phyloP scores from a whole-genome alignment of 92 coral and sea anemone genomes.

The Zoanthus sansibaricus region DNA sequence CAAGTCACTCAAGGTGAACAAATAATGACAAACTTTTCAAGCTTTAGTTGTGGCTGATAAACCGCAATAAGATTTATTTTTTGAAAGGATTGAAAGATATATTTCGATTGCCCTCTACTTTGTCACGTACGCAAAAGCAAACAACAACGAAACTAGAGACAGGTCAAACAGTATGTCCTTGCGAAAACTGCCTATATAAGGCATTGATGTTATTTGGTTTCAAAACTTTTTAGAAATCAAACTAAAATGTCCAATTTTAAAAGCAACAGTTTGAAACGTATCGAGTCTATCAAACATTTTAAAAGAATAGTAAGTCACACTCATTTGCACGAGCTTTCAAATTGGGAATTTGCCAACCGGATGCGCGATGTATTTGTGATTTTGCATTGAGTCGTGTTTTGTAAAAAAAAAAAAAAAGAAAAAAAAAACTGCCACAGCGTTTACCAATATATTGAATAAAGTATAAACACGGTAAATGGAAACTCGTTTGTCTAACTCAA shows the following conservation, averaged over 20 bases:
- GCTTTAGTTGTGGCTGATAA: constrained; percentile 34
- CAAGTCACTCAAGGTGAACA: constrained; percentile 39
- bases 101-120: not conserved
- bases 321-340: constrained; percentile 14
- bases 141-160: not conserved
- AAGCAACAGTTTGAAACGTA: not conserved
- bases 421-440: not conserved
- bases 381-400: constrained; percentile 31
- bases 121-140: constrained; percentile 41
- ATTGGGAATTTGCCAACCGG: constrained; percentile 32
- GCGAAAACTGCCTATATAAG: not conserved
- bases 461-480: constrained; percentile 26
- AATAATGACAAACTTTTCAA: constrained; percentile 33
- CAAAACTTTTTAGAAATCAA: not conserved
- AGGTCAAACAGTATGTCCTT: not conserved
- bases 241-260: not conserved
- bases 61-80: constrained; percentile 33
- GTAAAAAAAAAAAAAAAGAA: not conserved
- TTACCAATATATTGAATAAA: not conserved
- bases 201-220: not conserved
- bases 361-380: constrained; percentile 5
- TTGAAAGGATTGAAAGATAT: constrained; percentile 34
- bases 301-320: not conserved
- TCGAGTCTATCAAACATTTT: not conserved
- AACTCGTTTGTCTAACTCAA: constrained; percentile 2